Conservation (phyloP, 2,888 invertebrate species). For the Mantis religiosa region DNA sequence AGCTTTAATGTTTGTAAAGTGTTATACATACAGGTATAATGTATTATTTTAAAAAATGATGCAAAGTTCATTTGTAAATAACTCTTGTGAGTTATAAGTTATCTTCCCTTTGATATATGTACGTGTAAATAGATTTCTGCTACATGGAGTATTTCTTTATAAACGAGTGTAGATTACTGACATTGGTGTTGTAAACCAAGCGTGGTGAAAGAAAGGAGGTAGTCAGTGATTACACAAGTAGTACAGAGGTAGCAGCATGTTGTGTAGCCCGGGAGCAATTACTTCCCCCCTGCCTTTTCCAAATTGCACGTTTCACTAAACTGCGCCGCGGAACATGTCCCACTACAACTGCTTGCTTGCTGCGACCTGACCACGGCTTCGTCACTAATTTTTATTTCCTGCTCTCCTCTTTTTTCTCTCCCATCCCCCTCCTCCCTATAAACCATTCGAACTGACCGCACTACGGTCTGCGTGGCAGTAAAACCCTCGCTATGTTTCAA, state of each 20-base stretch:
- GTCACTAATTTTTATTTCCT: conserved; percentile 11
- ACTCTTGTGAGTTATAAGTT: too few relatives aligned
- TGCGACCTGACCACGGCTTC: background rate
- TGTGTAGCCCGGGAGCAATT: background rate
- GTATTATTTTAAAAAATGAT: too few relatives aligned
- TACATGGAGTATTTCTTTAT: too few relatives aligned
- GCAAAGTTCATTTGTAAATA: too few relatives aligned
- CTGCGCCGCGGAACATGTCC: background rate
- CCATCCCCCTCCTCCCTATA: background rate
- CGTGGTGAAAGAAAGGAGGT: too few relatives aligned
- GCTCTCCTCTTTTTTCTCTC: background rate
- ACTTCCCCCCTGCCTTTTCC: conserved; percentile 6
- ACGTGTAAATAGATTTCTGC: too few relatives aligned
- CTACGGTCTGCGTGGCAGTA: conserved; percentile 1
- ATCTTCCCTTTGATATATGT: too few relatives aligned
- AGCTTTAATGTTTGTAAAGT: too few relatives aligned
- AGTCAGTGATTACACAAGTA: background rate
- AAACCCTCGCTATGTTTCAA: background rate
- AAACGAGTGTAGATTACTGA: too few relatives aligned
- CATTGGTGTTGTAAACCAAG: too few relatives aligned
- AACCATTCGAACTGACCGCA: background rate
- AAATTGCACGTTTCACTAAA: conserved; percentile 14
- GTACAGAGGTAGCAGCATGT: background rate
- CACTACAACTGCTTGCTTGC: too few relatives aligned
- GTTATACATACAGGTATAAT: too few relatives aligned